Evolutionary conservation across 2,888 invertebrate genomes (phyloP), one percentile per base, ranked within the genome.

Genomic region (Leucania comma): DNA sequence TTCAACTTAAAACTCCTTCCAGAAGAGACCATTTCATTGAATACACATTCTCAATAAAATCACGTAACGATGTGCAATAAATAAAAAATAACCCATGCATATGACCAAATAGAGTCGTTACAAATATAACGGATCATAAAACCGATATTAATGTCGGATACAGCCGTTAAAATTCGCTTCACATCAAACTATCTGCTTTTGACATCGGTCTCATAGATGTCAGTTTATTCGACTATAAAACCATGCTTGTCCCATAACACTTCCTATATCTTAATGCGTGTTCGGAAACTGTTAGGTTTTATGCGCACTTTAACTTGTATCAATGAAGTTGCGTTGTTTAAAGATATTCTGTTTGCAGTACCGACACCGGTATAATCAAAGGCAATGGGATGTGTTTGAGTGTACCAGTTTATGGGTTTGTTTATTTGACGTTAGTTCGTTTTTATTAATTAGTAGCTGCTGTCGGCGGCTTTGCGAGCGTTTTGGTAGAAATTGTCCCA

Each of bases 141-240:
- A 82, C 70, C 53, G 76, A 71, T 72, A 78, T 77, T 75, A 82
- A 66, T 62, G 73, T 75, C 68, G 70, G 65, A 84, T 62, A 77
- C 58, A 68, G 67, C 68, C 66, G 71, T 83, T 85, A 67, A 72
- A 88, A 86, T 87, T 88, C 85, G 80, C 77, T 88, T 87, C 83
- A 78, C 84, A 87, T 90, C 87, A 88, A 86, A 81, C 77, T 81
- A 87, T 86, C 82, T 56, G 61, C 67, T 58, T 81, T 87, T 87
- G 87, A 87, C 81, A 83, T 89, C 87, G 88, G 89, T 86, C 86
- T 87, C 87, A 89, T 92, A 88, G 86, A 84, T 87, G 87, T 86
- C 87, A 89, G 85, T 93, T 94, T 92, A 93, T 91, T 91, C 80
- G 85, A 88, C 90, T 89, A 93, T 94, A 93, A 94, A 93, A 90